A percentile compares a stretch with the other conserved stretches of the same genome.
phyloP scores from a whole-genome alignment of 1,140 invertebrate genomes.

The Sycobia sp. region DNA sequence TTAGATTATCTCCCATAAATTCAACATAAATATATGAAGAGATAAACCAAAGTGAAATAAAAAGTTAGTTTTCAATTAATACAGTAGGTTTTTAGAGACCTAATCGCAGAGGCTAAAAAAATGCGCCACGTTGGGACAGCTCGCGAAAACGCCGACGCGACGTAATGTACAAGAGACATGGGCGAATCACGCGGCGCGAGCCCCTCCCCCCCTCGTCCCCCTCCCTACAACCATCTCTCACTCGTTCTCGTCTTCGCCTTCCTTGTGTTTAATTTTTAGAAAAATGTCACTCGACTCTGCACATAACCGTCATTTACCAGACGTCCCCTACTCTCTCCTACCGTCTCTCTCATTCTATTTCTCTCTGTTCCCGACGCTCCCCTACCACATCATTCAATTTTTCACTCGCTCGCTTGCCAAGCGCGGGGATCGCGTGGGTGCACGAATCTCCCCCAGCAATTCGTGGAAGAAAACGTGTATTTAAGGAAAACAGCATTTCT shows the following conservation, averaged over 20 bases:
- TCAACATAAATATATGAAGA: background rate
- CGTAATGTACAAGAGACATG: constrained; percentile 10
- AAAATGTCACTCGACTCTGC: constrained; percentile 32
- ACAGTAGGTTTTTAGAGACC: constrained; percentile 21
- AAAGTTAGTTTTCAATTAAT: constrained; percentile 30
- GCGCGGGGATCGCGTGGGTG: background rate
- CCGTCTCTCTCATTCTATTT: too few species aligned
- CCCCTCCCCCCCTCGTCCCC: too few species aligned
- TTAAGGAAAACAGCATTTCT: constrained; percentile 27
- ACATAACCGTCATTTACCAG: constrained; percentile 27
- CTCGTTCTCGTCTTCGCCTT: too few species aligned
- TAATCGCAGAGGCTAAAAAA: constrained; percentile 25
- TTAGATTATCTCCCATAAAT: constrained; percentile 14
- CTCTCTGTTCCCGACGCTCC: too few species aligned
- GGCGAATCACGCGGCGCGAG: background rate
- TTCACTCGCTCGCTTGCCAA: too few species aligned
- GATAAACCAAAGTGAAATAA: background rate
- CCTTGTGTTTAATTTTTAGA: constrained; percentile 34
- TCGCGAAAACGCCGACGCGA: too few species aligned
- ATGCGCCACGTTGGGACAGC: constrained; percentile 6
- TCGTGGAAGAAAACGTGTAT: constrained; percentile 27
- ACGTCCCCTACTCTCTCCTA: background rate
- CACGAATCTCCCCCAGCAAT: constrained; percentile 12
- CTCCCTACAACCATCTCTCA: too few species aligned
- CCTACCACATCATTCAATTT: constrained; percentile 30